phyloP scores from a whole-genome alignment of 2,113 vertebrate species.

The Hipposideros armiger region DNA sequence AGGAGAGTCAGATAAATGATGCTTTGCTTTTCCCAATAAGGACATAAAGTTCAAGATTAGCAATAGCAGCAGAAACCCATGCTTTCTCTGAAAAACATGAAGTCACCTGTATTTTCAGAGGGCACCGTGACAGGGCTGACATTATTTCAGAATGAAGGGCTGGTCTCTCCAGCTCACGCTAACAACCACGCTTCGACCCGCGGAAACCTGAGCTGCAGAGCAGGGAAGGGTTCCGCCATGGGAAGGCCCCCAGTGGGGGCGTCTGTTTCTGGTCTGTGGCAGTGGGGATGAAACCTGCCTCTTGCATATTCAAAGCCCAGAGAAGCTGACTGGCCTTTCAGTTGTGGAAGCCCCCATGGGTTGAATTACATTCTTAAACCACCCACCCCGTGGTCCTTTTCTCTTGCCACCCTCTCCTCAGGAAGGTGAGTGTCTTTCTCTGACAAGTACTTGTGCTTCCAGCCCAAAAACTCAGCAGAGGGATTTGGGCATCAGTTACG shows the following conservation, averaged over 20 bases:
- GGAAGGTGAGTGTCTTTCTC: not conserved
- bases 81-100: not conserved
- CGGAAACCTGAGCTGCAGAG: not conserved
- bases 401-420: not conserved
- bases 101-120: constrained; percentile 19
- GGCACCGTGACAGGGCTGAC: not conserved
- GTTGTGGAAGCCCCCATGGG: not conserved
- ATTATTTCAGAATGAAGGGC: not conserved
- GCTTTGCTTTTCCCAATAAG: not conserved
- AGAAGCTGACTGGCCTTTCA: not conserved
- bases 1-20: not conserved
- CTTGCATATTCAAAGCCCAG: not conserved
- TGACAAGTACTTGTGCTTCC: not conserved
- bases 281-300: not conserved
- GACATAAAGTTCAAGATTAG: not conserved
- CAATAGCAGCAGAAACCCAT: not conserved
- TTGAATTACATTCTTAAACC: not conserved
- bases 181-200: not conserved
- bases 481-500: not conserved
- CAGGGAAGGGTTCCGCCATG: not conserved
- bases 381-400: not conserved
- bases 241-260: not conserved
- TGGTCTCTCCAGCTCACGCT: not conserved
- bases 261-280: not conserved
- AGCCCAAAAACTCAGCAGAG: not conserved